Evolutionary conservation across 2,797 vertebrate species (phyloP).

Genomic region (Xenops minutus): DNA sequence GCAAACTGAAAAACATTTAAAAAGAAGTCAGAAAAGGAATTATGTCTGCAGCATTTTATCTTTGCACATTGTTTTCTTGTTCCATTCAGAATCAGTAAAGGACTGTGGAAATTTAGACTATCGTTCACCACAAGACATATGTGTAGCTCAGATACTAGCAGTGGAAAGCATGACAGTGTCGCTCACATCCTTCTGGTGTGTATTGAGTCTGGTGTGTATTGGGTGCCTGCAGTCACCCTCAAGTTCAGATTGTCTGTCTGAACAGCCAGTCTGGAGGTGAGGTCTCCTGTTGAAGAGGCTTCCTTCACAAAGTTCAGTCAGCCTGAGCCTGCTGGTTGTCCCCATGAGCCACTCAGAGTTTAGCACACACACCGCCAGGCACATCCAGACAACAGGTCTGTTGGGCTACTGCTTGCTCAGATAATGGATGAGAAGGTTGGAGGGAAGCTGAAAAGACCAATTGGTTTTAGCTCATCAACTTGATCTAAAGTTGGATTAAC

Average conservation of each 20-base stretch:
- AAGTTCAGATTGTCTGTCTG: neutral
- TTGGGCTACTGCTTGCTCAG: fast-evolving
- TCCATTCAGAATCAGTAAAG: neutral
- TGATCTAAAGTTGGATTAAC: neutral
- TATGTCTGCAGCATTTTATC: neutral
- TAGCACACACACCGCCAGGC: neutral
- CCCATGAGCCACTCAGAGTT: neutral
- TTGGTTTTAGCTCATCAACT: neutral
- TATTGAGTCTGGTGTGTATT: neutral
- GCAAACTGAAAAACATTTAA: neutral
- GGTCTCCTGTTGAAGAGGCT: neutral
- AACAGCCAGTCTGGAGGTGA: neutral
- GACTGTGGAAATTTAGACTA: neutral
- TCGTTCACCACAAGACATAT: neutral
- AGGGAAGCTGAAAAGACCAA: neutral
- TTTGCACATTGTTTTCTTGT: neutral
- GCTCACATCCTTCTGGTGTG: neutral
- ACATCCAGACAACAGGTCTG: neutral
- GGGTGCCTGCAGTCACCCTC: neutral
- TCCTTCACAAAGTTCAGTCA: neutral
- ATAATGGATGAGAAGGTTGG: neutral
- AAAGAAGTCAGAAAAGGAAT: neutral
- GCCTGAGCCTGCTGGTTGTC: neutral
- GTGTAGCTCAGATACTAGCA: neutral
- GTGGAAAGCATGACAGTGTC: neutral